These are phyloP conservation scores for Neodiprion pinetum DNA, from an alignment of 1,140 invertebrate species.

Conservation along the genomic window DNA sequence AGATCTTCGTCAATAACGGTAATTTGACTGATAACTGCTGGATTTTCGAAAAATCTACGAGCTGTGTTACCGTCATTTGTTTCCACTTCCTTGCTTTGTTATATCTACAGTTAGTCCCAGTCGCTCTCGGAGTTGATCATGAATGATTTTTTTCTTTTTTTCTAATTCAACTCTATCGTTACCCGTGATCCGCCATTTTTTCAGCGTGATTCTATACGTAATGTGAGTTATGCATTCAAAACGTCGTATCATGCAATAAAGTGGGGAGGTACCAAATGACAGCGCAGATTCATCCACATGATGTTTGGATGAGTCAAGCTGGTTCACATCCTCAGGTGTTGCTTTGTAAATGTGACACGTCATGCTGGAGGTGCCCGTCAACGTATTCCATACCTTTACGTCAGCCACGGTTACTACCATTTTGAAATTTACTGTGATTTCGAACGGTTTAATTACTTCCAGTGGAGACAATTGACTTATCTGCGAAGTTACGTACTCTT, in stretches of 20 bases:
- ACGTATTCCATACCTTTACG: conserved; percentile 23
- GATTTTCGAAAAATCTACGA: conserved; percentile 31
- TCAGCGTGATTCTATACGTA: conserved; percentile 20
- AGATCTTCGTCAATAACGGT: conserved; percentile 24
- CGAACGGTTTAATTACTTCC: background rate
- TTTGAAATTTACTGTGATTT: conserved; percentile 21
- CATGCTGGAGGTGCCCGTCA: too few species aligned
- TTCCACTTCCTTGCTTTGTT: conserved; percentile 26
- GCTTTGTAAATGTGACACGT: too few species aligned
- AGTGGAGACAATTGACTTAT: background rate
- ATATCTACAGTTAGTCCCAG: conserved; percentile 25
- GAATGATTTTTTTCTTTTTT: conserved; percentile 8
- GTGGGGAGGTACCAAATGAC: conserved; percentile 18
- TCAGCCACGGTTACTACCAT: conserved; percentile 29
- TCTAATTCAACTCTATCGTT: too few species aligned
- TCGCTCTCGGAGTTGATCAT: background rate
- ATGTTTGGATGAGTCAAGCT: background rate
- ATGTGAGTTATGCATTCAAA: conserved; percentile 30
- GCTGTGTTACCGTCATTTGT: conserved; percentile 39
- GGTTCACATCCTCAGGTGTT: too few species aligned
- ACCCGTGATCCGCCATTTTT: conserved; percentile 5
- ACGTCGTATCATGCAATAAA: conserved; percentile 30
- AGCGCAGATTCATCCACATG: background rate
- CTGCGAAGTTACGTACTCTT: conserved; percentile 9
- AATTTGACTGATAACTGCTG: conserved; percentile 4